Conservation (phyloP, 2,113 vertebrate genomes). For the Atlantisia rogersi region DNA sequence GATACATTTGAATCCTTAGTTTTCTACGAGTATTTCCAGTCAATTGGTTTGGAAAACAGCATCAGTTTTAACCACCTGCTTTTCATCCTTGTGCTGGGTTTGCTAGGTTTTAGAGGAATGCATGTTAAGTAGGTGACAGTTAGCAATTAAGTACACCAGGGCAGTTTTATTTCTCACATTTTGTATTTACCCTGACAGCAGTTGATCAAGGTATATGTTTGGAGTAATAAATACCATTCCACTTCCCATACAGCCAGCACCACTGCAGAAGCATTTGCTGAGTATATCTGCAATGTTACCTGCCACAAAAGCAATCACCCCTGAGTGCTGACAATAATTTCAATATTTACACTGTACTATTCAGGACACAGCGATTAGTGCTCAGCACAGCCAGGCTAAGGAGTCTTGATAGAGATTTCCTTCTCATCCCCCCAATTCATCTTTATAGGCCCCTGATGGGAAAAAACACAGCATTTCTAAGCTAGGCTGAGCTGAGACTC, state of each 20-base stretch:
- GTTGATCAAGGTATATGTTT: neutral
- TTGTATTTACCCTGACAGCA: neutral
- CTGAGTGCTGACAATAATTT: neutral
- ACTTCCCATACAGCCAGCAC: neutral
- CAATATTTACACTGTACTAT: neutral
- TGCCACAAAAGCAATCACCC: neutral
- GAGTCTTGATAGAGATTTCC: neutral
- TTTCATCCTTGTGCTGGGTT: neutral
- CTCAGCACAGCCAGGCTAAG: neutral
- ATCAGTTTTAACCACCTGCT: neutral
- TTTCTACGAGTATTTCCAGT: neutral
- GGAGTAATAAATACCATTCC: neutral
- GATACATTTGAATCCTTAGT: neutral
- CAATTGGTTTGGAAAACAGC: neutral
- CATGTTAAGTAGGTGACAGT: neutral
- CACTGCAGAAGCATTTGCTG: neutral
- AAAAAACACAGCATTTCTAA: neutral
- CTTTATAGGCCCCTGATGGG: neutral
- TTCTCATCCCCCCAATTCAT: neutral
- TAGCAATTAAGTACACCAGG: neutral
- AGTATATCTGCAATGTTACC: neutral
- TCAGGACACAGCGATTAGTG: accelerated
- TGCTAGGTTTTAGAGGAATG: neutral
- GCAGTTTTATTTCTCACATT: neutral
- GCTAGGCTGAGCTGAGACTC: neutral